Percentiles rank a stretch among this genome's conserved stretches.
phyloP scores from a whole-genome alignment of 2,888 invertebrate genomes.

The Belgica antarctica region DNA sequence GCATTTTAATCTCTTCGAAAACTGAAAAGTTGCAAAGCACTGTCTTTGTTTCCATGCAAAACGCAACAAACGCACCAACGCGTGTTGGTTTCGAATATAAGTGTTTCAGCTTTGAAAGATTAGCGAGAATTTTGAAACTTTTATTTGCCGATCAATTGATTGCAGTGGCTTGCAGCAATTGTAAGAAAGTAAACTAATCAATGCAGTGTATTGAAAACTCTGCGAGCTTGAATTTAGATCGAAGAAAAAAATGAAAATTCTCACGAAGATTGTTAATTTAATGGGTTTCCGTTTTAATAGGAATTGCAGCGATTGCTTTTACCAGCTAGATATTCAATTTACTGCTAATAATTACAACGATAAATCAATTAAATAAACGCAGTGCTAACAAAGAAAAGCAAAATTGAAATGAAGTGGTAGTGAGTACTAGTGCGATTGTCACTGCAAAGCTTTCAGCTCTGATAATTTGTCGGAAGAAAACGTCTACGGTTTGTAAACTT shows the following conservation, averaged over 20 bases:
- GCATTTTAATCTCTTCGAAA: background rate
- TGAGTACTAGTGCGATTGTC: too few relatives aligned
- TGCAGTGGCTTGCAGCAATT: background rate
- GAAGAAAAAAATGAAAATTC: background rate
- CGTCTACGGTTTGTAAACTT: too few relatives aligned
- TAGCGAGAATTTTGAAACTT: constrained; percentile 35
- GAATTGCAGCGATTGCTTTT: too few relatives aligned
- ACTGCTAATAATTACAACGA: too few relatives aligned
- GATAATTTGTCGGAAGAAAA: too few relatives aligned
- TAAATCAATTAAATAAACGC: background rate
- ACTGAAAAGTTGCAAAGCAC: background rate
- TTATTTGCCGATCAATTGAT: constrained; percentile 30
- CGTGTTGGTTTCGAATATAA: constrained; percentile 27
- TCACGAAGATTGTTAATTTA: background rate
- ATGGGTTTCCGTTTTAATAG: background rate
- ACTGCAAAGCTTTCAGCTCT: too few relatives aligned
- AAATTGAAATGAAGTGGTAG: too few relatives aligned
- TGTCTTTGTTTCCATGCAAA: constrained; percentile 1
- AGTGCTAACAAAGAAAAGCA: too few relatives aligned
- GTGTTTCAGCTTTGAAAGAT: background rate
- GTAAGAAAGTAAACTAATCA: background rate
- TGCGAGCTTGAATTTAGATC: background rate
- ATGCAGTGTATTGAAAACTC: background rate
- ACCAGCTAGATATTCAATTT: too few relatives aligned
- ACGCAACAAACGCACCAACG: constrained; percentile 19